phyloP scores from a whole-genome alignment of 2,113 vertebrate genomes.

The Hippocampus comes region DNA sequence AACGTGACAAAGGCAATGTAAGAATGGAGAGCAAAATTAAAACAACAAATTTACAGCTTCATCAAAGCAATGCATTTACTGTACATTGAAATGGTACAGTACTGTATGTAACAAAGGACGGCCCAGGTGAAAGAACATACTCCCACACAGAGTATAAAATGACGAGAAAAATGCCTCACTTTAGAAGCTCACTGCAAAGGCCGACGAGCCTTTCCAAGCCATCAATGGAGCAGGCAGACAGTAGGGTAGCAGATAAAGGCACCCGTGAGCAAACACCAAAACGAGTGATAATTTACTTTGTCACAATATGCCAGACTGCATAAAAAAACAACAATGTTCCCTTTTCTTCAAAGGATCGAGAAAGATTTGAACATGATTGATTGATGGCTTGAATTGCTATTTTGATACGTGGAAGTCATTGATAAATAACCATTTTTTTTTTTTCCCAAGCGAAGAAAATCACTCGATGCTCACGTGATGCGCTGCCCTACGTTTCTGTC shows the following conservation, averaged over 20 bases:
- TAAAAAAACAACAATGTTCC: slow-evolving; percentile 28
- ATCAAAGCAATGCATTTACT: background rate
- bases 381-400: slow-evolving; percentile 20
- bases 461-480: background rate
- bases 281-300: slow-evolving; percentile 25
- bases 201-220: slow-evolving; percentile 32
- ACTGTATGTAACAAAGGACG: background rate
- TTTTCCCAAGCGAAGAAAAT: slow-evolving; percentile 5
- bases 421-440: background rate
- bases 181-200: slow-evolving; percentile 30
- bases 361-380: slow-evolving; percentile 29
- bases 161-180: slow-evolving; percentile 39
- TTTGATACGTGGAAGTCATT: slow-evolving; percentile 6
- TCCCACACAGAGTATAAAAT: slow-evolving; percentile 18
- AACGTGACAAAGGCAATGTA: background rate
- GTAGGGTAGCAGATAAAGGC: slow-evolving; percentile 18
- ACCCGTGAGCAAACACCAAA: slow-evolving; percentile 5
- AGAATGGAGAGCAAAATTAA: background rate
- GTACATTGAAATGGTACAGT: background rate
- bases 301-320: slow-evolving; percentile 17
- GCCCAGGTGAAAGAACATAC: background rate
- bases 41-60: background rate
- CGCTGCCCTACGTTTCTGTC: slow-evolving; percentile 1
- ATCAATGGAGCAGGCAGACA: slow-evolving; percentile 14
- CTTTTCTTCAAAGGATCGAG: background rate